Base-by-base conservation (phyloP, 1,140 invertebrate species). In the Thaumetopoea pityocampa region DNA sequence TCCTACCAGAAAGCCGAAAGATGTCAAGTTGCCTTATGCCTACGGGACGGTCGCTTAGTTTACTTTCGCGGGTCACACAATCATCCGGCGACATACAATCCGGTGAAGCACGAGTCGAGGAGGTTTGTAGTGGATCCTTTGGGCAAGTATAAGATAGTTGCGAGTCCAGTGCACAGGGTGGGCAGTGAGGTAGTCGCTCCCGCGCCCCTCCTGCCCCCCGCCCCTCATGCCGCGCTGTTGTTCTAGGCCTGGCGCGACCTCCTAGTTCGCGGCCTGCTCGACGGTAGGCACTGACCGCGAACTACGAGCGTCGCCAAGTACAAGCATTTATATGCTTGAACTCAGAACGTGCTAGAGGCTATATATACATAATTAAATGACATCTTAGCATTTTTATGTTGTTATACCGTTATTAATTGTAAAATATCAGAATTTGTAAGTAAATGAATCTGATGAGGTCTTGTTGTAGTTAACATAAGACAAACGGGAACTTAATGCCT, bases 221-320 rank as follows among this genome's bases (percentile, higher is more conserved):
- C 67, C 4, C 73, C 76, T 0, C 79, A 71, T 22, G 70, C 77
- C 26, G 77, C 74, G 4, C 35, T 81, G 18, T 50, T 81, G 8
- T 67, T 83, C 38, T 83, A 83, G 79, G 77, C 74, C 68, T 83
- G 79, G 79, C 76, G 79, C 79, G 76, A 83, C 79, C 79, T 83
- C 74, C 74, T 83, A 3, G 76, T 83, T 34, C 74, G 77, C 51
- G 79, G 79, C 27, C 62, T 83, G 20, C 64, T 83, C 3, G 64
- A 83, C 28, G 56, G 58, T 16, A 67, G 65, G 38, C 72, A 74
- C 43, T 80, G 62, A 79, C 50, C 43, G 63, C 46, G 61, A 32
- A 51, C 57, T 28, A 22, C 69, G 76, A 77, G 76, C 14, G 79
- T 83, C 76, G 79, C 64, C 4, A 15, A 9, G 14, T 33, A 24